Base-by-base conservation (phyloP, 2,797 vertebrate genomes). In the Pyrrhura leucotis region DNA sequence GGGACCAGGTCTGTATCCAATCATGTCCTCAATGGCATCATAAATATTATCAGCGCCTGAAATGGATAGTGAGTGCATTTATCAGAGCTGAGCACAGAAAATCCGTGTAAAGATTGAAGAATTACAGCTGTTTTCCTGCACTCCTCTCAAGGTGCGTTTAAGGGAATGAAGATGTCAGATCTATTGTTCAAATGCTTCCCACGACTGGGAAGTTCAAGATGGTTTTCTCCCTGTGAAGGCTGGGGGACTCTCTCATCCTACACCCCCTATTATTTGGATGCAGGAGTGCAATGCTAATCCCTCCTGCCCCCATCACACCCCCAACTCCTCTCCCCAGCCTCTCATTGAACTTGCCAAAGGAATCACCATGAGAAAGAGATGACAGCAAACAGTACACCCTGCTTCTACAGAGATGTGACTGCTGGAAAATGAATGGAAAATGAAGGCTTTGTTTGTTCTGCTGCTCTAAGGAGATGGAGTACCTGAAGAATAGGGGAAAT, bases 21-120 rank as follows among this genome's bases (percentile, higher is more conserved):
- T 99, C 99, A 99, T 99, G 97, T 99, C 99, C 98, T 99, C 99
- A 96, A 99, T 98, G 80, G 99, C 99, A 97, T 99, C 98, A 96
- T 99, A 99, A 98, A 99, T 99, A 98, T 99, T 99, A 97, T 98
- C 97, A 97, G 98, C 99, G 97, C 99, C 99, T 99, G 73, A 9
- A 71, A 80, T 4, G 47, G 56, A 86, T 2, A 50, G 42, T 9
- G 9, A 89, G 22, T 0, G 2, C 33, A 12, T 53, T 28, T 42
- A 45, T 90, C 59, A 74, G 47, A 75, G 50, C 6, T 0, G 1
- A 83, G 58, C 20, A 25, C 14, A 62, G 11, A 33, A 45, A 90
- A 89, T 61, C 37, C 47, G 37, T 5, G 35, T 53, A 67, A 76
- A 16, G 17, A 11, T 50, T 81, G n/a, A 0, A 25, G 72, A 42